Percentiles rank a stretch among this genome's conserved stretches.
Evolutionary conservation across 2,797 vertebrate genomes (phyloP).

Genomic region (Eulemur rubriventer): DNA sequence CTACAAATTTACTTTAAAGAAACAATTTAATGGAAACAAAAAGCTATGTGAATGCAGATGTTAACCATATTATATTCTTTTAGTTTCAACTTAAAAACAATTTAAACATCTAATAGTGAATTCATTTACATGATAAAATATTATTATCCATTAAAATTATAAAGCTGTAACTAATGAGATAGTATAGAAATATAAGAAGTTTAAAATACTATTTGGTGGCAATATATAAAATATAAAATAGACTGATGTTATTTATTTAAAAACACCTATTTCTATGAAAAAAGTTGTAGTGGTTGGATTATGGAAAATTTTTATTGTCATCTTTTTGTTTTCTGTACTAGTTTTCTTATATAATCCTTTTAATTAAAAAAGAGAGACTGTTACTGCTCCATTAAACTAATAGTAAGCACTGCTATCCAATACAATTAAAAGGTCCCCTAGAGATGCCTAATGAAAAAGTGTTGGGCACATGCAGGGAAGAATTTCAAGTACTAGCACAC

Average conservation of each 20-base stretch:
- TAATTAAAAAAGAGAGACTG: slow-evolving; percentile 37
- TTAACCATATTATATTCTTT: slow-evolving; percentile 1
- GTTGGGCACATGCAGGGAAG: not conserved
- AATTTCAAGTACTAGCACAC: not conserved
- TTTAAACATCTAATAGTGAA: slow-evolving; percentile 1
- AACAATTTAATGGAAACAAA: slow-evolving; percentile 35
- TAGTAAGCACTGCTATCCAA: not conserved
- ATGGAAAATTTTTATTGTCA: not conserved
- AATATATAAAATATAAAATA: slow-evolving; percentile 33
- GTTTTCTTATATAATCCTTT: slow-evolving; percentile 3
- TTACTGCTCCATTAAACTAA: slow-evolving; percentile 10
- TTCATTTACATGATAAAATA: slow-evolving; percentile 31
- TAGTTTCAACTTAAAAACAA: slow-evolving; percentile 15
- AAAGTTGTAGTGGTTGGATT: not conserved
- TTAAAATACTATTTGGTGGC: not conserved
- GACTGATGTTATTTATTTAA: not conserved
- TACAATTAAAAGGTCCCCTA: slow-evolving; percentile 9
- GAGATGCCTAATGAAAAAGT: not conserved
- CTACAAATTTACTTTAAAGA: not conserved
- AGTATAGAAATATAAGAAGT: slow-evolving; percentile 9
- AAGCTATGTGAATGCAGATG: not conserved
- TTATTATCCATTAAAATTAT: not conserved
- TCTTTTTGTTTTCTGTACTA: not conserved
- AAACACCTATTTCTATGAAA: slow-evolving; percentile 19
- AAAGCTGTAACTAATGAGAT: slow-evolving; percentile 9